Percentiles rank a stretch among this genome's conserved stretches.
Conservation (phyloP, 2,888 invertebrate genomes). For the Litoditis marina region DNA sequence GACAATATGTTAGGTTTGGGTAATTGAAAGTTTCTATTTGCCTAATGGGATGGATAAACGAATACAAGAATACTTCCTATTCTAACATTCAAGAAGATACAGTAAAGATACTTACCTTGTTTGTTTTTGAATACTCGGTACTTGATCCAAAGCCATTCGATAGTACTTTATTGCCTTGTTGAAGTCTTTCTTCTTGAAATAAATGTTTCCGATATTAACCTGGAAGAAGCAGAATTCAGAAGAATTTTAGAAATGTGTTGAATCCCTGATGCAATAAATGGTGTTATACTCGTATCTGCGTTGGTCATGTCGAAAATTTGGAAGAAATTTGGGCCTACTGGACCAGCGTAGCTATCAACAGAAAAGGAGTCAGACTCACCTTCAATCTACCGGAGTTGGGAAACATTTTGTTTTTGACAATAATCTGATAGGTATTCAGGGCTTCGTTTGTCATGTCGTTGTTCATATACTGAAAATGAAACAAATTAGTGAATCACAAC, state of each 20-base stretch:
- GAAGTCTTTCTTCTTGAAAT: conserved; percentile 84
- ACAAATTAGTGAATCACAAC: neutral
- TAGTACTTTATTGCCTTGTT: conserved; percentile 94
- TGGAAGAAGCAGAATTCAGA: conserved; percentile 66
- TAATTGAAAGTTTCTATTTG: neutral
- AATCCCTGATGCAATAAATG: too few species aligned
- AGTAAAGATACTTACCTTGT: conserved; percentile 69
- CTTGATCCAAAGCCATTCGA: conserved; percentile 94
- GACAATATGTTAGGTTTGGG: too few species aligned
- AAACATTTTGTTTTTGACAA: conserved; percentile 85
- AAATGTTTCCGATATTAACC: conserved; percentile 96
- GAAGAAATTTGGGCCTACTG: too few species aligned
- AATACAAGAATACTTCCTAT: neutral
- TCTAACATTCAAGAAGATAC: conserved; percentile 2
- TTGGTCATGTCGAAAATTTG: too few species aligned
- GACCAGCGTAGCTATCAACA: neutral
- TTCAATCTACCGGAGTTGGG: conserved; percentile 73
- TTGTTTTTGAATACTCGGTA: conserved; percentile 85
- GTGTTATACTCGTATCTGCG: too few species aligned
- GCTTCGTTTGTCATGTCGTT: conserved; percentile 95
- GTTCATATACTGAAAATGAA: conserved; percentile 76
- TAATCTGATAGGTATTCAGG: conserved; percentile 87
- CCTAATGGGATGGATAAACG: too few species aligned
- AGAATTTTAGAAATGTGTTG: neutral
- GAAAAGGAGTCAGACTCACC: conserved; percentile 7